Base-by-base conservation (phyloP, 35 echinoderm and acorn worm genomes). In the Ophioderma brevispina region DNA sequence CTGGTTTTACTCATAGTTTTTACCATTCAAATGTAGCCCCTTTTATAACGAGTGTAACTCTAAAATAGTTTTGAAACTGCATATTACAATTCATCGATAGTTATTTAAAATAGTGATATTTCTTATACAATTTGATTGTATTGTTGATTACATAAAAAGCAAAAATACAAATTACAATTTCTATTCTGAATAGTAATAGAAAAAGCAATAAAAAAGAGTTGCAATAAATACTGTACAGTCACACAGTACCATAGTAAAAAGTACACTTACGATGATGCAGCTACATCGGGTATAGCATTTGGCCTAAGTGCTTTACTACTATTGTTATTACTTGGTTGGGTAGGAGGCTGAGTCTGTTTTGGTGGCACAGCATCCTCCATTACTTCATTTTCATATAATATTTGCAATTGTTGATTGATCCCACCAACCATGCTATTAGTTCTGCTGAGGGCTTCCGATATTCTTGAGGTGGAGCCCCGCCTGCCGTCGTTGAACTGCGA, bases 401-500 rank as follows among this genome's bases (percentile, higher is more conserved):
- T 34, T 35, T 85, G 83, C 25, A 85, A 63, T n/a, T 85, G 83
- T 37, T 85, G 83, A 30, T 70, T 70, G 0, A 85, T 52, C 36
- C 83, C 83, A 35, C 87, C 94, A 49, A 92, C 82, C 55, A 98
- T 77, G 76, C 96, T 98, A 38, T 98, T 98, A 1, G 96, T 98
- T 49, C 96, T 88, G 40, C 96, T 98, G 11, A 98, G 64, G 19
- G 86, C 91, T 31, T 92, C 90, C 3, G 96, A 98, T 36, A 92
- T 81, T 30, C 91, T 79, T 19, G 96, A 98, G 33, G 87, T 82
- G n/a, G 59, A 70, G 1, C 59, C 59, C 38, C 92, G 81, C 30
- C 95, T 70, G 31, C 86, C 87, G 36, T 76, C 46, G 14, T 39
- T 33, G 33, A 31, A 0, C 36, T 78, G 85, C n/a, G 81, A 77